phyloP scores from a whole-genome alignment of 1,140 invertebrate genomes.

The Acromyrmex charruanus region DNA sequence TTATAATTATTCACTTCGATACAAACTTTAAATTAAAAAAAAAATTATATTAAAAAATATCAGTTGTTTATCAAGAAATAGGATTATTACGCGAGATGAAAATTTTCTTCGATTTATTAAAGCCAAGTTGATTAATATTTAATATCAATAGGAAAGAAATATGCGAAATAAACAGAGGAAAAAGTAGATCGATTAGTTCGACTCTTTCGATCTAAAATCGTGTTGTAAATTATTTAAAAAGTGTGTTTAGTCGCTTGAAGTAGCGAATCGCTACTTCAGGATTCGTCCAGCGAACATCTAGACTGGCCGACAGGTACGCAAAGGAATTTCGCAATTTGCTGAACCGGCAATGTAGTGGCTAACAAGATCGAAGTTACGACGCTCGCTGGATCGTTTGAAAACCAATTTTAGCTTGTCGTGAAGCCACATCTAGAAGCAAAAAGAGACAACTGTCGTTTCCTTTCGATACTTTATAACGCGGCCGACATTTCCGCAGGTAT shows the following conservation, averaged over 20 bases:
- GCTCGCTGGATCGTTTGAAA: slow-evolving; percentile 61
- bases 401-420: slow-evolving; percentile 69
- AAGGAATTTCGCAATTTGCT: slow-evolving; percentile 77
- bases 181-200: not conserved
- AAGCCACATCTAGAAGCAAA: slow-evolving; percentile 54
- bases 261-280: slow-evolving; percentile 33
- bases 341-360: slow-evolving; percentile 69
- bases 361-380: slow-evolving; percentile 73
- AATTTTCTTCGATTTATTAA: slow-evolving; percentile 8
- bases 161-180: not conserved
- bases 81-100: not conserved
- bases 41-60: not conserved
- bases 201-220: not conserved
- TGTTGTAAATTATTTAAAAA: slow-evolving; percentile 6
- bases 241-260: not conserved
- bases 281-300: slow-evolving; percentile 66
- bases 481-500: not conserved
- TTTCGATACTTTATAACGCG: slow-evolving; percentile 51
- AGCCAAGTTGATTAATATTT: not conserved
- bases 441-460: slow-evolving; percentile 46
- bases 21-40: not conserved
- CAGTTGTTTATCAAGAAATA: not conserved
- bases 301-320: slow-evolving; percentile 67
- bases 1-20: not conserved
- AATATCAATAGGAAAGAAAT: not conserved